Evolutionary conservation across 1,140 invertebrate species (phyloP), one percentile per base, ranked within the genome.

Genomic region (Platyura marginata): DNA sequence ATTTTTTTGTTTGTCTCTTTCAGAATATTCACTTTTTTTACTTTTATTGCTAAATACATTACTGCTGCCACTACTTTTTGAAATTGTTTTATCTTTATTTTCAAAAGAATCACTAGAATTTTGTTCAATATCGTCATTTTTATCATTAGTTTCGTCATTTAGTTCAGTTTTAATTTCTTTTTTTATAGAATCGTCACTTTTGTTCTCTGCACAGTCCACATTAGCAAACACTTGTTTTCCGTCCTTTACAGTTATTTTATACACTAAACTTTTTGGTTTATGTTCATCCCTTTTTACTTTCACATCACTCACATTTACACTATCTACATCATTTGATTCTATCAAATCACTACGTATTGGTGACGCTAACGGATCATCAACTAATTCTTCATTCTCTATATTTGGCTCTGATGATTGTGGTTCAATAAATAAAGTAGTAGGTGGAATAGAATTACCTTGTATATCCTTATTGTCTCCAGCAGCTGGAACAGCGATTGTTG

Each of bases 221-320:
- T 80, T 75, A 6, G 74, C 73, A 45, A 81, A 60, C 35, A 80
- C 66, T 56, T 80, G 72, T 59, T 79, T 79, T 9, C 78, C 79
- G 65, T 81, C 79, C 50, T 75, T 72, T 46, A 81, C 68, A 22
- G 73, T 72, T 49, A 81, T 74, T 65, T 81, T 84, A 51, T 70
- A 72, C 45, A 71, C 56, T 41, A 61, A 46, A 37, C 33, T 52
- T 45, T 49, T 45, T 48, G 42, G 49, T 51, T 33, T 16, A 3
- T 10, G 13, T 34, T 19, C 50, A 41, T 43, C 15, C 46, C 44
- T 37, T 42, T 25, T 42, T n/a, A n/a, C n/a, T n/a, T n/a, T n/a
- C n/a, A n/a, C n/a, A n/a, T n/a, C n/a, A n/a, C n/a, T n/a, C n/a
- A n/a, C n/a, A n/a, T n/a, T n/a, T n/a, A n/a, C n/a, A 41, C 47